Evolutionary conservation across 2,888 invertebrate genomes (phyloP).

Genomic region (Caenorhabditis becei): DNA sequence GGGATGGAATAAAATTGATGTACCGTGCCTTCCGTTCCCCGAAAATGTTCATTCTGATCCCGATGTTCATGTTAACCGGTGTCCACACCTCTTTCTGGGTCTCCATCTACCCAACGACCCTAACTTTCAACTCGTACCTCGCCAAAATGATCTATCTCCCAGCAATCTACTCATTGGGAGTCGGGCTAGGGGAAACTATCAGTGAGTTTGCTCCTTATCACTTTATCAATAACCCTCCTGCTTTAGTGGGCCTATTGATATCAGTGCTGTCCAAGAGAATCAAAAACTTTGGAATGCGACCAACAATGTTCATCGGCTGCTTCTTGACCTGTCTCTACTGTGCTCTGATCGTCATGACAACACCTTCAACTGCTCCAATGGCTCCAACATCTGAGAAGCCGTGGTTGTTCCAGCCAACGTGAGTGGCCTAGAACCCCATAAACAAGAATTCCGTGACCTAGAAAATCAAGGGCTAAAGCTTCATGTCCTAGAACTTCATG

Average conservation of each 20-base stretch:
- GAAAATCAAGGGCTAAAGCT: no score
- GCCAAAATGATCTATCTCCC: slow-evolving; percentile 63
- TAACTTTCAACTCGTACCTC: slow-evolving; percentile 66
- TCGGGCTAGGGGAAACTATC: slow-evolving; percentile 68
- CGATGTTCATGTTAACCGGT: slow-evolving; percentile 52
- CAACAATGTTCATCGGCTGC: slow-evolving; percentile 68
- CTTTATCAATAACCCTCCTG: background rate
- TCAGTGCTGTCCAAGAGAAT: slow-evolving; percentile 59
- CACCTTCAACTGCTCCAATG: slow-evolving; percentile 62
- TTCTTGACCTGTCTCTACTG: slow-evolving; percentile 49
- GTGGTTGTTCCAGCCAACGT: slow-evolving; percentile 63
- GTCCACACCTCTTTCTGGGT: slow-evolving; percentile 69
- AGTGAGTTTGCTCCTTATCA: slow-evolving; percentile 48
- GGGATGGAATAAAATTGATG: slow-evolving; percentile 53
- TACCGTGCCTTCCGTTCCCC: slow-evolving; percentile 56
- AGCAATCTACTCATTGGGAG: slow-evolving; percentile 66
- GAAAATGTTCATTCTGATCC: slow-evolving; percentile 60
- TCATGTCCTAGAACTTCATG: no score
- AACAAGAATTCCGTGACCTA: no score
- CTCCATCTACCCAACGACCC: slow-evolving; percentile 70
- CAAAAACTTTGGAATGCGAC: slow-evolving; percentile 68
- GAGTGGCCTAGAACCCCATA: background rate
- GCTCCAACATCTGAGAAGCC: slow-evolving; percentile 62
- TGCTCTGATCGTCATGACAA: slow-evolving; percentile 53
- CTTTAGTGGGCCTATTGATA: slow-evolving; percentile 69